Conservation (phyloP, 2,797 vertebrate species). For the Crenichthys baileyi region DNA sequence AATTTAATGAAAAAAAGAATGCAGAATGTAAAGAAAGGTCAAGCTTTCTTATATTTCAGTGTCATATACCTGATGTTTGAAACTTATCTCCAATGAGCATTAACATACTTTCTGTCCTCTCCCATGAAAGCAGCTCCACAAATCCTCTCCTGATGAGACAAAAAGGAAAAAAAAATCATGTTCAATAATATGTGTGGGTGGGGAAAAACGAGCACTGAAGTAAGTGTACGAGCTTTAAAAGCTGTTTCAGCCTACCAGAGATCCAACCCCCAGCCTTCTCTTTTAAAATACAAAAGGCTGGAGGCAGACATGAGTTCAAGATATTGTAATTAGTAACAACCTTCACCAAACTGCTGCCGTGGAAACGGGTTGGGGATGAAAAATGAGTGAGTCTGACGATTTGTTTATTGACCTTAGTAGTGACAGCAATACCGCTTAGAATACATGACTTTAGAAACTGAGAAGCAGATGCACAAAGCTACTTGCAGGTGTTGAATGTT, state of each 20-base stretch:
- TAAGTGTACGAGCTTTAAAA: slow-evolving; percentile 51
- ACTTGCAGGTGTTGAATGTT: neutral
- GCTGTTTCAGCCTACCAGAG: slow-evolving; percentile 45
- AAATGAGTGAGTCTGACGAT: slow-evolving; percentile 30
- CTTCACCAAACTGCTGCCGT: slow-evolving; percentile 40
- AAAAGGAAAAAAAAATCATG: slow-evolving; percentile 20
- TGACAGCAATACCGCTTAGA: slow-evolving; percentile 21
- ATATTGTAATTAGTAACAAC: slow-evolving; percentile 54
- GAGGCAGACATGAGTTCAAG: slow-evolving; percentile 50
- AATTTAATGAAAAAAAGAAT: neutral
- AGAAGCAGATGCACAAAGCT: neutral
- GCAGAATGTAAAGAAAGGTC: neutral
- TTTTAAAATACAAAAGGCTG: slow-evolving; percentile 52
- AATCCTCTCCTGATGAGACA: slow-evolving; percentile 8
- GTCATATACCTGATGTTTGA: neutral
- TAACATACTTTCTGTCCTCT: neutral
- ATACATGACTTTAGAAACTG: slow-evolving; percentile 16
- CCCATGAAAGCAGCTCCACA: slow-evolving; percentile 10
- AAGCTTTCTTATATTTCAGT: neutral
- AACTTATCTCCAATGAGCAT: neutral
- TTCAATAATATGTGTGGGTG: slow-evolving; percentile 36
- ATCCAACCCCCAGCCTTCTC: slow-evolving; percentile 30
- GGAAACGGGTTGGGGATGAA: slow-evolving; percentile 32
- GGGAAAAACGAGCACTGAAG: slow-evolving; percentile 29
- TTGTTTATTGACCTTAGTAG: slow-evolving; percentile 29